Evolutionary conservation across 2,888 invertebrate species (phyloP), one percentile per base, ranked within the genome.

Genomic region (Deroplatys truncata): DNA sequence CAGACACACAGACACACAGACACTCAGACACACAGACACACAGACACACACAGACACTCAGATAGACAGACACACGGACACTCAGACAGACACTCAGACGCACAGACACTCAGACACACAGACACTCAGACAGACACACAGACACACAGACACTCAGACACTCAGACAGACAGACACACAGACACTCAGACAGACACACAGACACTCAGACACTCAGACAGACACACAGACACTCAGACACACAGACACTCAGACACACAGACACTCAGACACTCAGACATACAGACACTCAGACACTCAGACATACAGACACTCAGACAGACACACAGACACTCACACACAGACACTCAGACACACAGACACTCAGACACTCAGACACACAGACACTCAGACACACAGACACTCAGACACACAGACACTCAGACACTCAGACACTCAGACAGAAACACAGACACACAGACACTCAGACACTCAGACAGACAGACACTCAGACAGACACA

Each of bases 211-310:
- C 82, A 82, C 82, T 20, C 82, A 20, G 82, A 82, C 82, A 82
- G 82, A 82, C 82, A 82, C 82, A 82, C 82, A 20, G 82, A 82
- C 82, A 82, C 16, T 20, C 82, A 82, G 16, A 82, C 82, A 20
- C 16, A 82, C 82, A n/a, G n/a, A n/a, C 82, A 82, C 82, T 82
- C 82, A 82, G 25, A 82, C 82, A 20, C 16, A 82, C 82, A n/a
- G n/a, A 20, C 16, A 82, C 82, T 20, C 16, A 82, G 16, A 20
- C 16, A 82, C 82, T 20, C 16, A 82, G 16, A 20, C 16, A 83
- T 90, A 90, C 89, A 25, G 4, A 7, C 85, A 85, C 85, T 84
- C 43, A 89, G n/a, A 86, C 86, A 82, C 82, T 82, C 16, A 82
- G 16, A 82, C 82, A 82, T 25, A 20, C 16, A 82, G 16, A 82